Evolutionary conservation across 2,888 invertebrate species (phyloP), one percentile per base, ranked within the genome.

Genomic region (Sesamia inferens): DNA sequence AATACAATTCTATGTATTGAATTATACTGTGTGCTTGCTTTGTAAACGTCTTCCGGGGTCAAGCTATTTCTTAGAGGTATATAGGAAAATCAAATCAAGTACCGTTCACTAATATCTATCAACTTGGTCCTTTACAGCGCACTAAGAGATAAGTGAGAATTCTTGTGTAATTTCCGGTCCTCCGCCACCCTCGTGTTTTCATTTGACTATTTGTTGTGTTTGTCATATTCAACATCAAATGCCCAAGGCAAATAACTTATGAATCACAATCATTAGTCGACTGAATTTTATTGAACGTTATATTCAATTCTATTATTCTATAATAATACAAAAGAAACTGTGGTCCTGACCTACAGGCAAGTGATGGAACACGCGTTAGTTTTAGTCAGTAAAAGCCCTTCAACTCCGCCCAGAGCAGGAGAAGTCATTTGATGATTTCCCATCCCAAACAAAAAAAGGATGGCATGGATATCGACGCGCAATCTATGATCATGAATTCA

Each of bases 11-110:
- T 55, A 74, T 66, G 58, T 76, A 55, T 74, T 70, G 22, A 79
- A 79, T 67, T 72, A 65, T 51, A 74, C 19, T 84, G 47, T 58
- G 68, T 65, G 54, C 51, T 70, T 85, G 76, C 63, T 72, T 75
- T 68, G 61, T 62, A 71, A 82, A 73, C 39, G 70, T 72, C 16
- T 78, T 74, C 74, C 78, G 74, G 74, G 78, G 63, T 74, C 78
- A 72, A 55, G 48, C 67, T 13, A 71, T 71, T 65, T 72, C 68
- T 44, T 59, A 31, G 24, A 71, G 11, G 31, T 39, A 71, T 48
- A 70, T 55, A 65, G 70, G 19, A 31, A 54, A 64, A 78, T 68
- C 67, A 78, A 78, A 67, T 59, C 39, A 61, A 55, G 63, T 54
- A 54, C 61, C 61, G 57, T 71, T 76, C 48, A 10, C 11, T 48